Conservation (phyloP, 2,888 invertebrate genomes). For the Slavum lentiscoides region DNA sequence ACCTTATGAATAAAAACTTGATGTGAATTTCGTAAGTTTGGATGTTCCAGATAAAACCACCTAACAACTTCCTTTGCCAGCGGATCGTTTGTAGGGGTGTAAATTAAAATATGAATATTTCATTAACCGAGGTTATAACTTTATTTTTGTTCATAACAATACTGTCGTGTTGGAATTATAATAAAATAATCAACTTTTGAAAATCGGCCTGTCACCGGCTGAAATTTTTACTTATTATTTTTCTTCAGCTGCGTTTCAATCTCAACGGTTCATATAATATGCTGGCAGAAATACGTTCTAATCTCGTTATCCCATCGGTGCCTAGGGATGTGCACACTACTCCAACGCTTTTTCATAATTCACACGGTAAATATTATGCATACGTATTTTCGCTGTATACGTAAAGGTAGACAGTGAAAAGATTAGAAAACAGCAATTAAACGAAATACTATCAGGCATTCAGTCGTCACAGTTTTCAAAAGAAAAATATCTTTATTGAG, state of each 20-base stretch:
- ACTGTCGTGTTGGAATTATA: conserved; percentile 19
- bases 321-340: not conserved
- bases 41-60: not conserved
- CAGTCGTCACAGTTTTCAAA: no score
- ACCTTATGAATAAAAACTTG: conserved; percentile 23
- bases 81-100: not conserved
- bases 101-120: conserved; percentile 51
- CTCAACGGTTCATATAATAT: conserved; percentile 14
- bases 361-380: not conserved
- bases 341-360: conserved; percentile 18
- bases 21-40: not conserved
- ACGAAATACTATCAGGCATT: not conserved
- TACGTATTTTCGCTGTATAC: not conserved
- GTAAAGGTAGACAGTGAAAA: not conserved
- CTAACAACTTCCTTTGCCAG: conserved; percentile 26
- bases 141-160: conserved; percentile 32
- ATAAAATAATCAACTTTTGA: conserved; percentile 40
- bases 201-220: conserved; percentile 28
- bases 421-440: not conserved
- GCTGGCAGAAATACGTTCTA: conserved; percentile 6
- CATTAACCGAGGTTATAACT: conserved; percentile 28
- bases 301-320: conserved; percentile 3
- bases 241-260: not conserved
- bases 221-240: conserved; percentile 22
- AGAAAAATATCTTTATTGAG: not conserved